Evolutionary conservation across 2,113 vertebrate species (phyloP), one percentile per base, ranked within the genome.

Genomic region (Puffinus mauretanicus): DNA sequence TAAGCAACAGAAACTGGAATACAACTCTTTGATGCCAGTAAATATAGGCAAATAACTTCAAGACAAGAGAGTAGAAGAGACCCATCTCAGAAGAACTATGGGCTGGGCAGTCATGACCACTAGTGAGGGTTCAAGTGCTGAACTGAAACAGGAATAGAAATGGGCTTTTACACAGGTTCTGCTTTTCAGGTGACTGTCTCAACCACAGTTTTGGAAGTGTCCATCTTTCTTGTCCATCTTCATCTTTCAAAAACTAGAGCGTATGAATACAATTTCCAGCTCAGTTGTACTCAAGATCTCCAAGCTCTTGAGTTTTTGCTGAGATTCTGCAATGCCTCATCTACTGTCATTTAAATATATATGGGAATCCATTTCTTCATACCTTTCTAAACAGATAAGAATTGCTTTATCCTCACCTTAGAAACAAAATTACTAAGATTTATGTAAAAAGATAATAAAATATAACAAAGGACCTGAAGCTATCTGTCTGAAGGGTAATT

Each of bases 401-500:
- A 25, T 9, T 49, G 20, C 19, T 80, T 72, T 73, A 46, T 82
- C 49, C 57, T 92, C 36, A 73, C 67, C 58, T 77, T 66, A 58
- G 27, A 54, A 94, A 82, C 10, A 61, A 62, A 93, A 83, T 81
- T 34, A 58, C 25, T 80, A 54, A 88, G 51, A 92, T 88, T 83
- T 88, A 93, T 81, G 42, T 77, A 81, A 93, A 93, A 69, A 61
- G 7, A 47, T 83, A 81, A 73, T 73, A 86, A 80, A 79, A 46
- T 24, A 66, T 77, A 88, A 86, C 46, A 95, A 90, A 82, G 30
- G 38, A 88, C 42, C 32, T 47, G 64, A 72, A 95, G 9, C 38
- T 91, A 32, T 91, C 52, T 88, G 12, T 82, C 57, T 86, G 82
- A 92, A 47, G 10, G 32, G 36, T 92, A 92, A 96, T 93, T 93